phyloP scores from a whole-genome alignment of 1,140 invertebrate genomes.

The Anthonomus grandis region DNA sequence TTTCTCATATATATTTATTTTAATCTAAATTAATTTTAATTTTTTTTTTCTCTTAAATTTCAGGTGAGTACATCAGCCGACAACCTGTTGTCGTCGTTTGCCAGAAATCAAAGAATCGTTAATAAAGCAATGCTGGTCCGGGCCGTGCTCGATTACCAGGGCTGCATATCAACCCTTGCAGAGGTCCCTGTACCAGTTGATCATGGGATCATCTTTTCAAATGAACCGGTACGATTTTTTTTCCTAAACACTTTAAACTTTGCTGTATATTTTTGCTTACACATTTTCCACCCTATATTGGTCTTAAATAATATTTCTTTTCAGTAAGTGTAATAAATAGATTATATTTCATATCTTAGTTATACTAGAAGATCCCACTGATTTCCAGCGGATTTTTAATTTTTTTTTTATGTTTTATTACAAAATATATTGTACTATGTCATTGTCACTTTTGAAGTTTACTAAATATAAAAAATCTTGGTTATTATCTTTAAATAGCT shows the following conservation, averaged over 20 bases:
- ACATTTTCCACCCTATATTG: too few relatives aligned
- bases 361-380: too few relatives aligned
- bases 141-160: constrained; percentile 20
- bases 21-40: not conserved
- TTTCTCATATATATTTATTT: too few relatives aligned
- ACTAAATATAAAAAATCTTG: too few relatives aligned
- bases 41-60: constrained; percentile 3
- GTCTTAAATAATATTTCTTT: too few relatives aligned
- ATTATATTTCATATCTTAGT: too few relatives aligned
- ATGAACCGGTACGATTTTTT: constrained; percentile 16
- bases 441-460: too few relatives aligned
- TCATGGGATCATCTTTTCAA: constrained; percentile 20
- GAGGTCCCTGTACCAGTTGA: constrained; percentile 16
- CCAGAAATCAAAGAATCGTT: constrained; percentile 9
- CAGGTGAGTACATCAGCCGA: constrained; percentile 21
- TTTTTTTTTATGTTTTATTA: too few relatives aligned
- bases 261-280: constrained; percentile 15
- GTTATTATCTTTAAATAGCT: too few relatives aligned
- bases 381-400: too few relatives aligned
- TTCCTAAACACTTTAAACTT: not conserved
- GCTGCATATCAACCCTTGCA: constrained; percentile 18
- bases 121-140: constrained; percentile 22
- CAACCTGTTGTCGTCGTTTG: not conserved
- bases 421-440: too few relatives aligned
- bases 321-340: too few relatives aligned